Conservation (phyloP, 92 coral and sea anemone species). For the Micromussa lordhowensis region DNA sequence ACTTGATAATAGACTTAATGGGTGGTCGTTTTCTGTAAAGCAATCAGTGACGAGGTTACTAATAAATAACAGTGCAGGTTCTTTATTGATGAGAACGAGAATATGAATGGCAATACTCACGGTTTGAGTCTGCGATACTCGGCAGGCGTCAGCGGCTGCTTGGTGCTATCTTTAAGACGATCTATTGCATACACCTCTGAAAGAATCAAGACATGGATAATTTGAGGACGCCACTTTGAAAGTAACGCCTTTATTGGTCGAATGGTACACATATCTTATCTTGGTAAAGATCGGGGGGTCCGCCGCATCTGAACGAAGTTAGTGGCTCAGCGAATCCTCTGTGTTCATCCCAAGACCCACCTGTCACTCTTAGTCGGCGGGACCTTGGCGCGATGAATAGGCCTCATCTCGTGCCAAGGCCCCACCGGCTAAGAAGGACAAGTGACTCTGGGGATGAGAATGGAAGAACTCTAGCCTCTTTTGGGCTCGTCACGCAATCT, state of each 20-base stretch:
- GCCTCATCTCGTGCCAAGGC: neutral
- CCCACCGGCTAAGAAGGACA: neutral
- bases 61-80: neutral
- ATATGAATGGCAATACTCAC: slow-evolving; percentile 54
- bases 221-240: neutral
- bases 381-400: too few species aligned
- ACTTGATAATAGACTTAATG: slow-evolving; percentile 91
- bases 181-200: slow-evolving; percentile 96
- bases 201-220: neutral
- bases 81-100: neutral
- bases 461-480: too few species aligned
- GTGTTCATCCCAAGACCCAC: too few species aligned
- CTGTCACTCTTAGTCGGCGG: too few species aligned
- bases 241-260: too few species aligned
- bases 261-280: too few species aligned
- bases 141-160: slow-evolving; percentile 91
- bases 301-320: too few species aligned
- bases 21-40: slow-evolving; percentile 90
- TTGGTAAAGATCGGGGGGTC: too few species aligned
- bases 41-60: neutral
- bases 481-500: neutral
- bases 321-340: too few species aligned
- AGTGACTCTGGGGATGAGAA: too few species aligned
- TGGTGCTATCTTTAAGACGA: slow-evolving; percentile 86
- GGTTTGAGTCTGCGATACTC: slow-evolving; percentile 96